These are phyloP conservation scores for Coregonus ussuriensis DNA, from an alignment of 2,797 vertebrate genomes.

Conservation along the genomic window DNA sequence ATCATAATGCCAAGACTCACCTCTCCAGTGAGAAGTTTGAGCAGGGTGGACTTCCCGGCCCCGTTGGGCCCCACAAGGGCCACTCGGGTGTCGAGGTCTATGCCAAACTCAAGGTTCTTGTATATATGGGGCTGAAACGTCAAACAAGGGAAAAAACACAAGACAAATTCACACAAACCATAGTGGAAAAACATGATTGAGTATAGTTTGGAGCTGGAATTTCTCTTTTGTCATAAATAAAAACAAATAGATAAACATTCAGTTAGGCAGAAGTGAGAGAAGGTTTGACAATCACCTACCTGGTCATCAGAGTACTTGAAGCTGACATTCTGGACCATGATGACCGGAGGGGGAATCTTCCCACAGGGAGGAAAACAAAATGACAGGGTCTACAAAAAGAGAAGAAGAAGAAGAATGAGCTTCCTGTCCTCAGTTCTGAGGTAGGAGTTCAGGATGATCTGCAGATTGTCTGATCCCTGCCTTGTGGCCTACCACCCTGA, in stretches of 20 bases:
- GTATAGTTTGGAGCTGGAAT: neutral
- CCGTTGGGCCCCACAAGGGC: conserved; percentile 98
- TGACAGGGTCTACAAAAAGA: conserved; percentile 86
- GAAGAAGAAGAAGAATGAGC: conserved; percentile 10
- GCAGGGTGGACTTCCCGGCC: conserved; percentile 95
- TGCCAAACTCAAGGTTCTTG: conserved; percentile 94
- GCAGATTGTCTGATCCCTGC: too few species aligned
- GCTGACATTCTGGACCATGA: conserved; percentile 99
- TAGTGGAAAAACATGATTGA: neutral
- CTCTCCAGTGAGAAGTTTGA: conserved; percentile 97
- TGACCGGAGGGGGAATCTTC: conserved; percentile 98
- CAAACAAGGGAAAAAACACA: neutral
- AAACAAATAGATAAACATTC: too few species aligned
- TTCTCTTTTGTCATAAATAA: neutral
- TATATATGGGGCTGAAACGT: conserved; percentile 85
- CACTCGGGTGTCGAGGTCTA: conserved; percentile 94
- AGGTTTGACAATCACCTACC: conserved; percentile 59
- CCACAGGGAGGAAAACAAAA: conserved; percentile 97
- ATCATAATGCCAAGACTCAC: conserved; percentile 54
- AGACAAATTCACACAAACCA: neutral
- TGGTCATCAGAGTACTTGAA: conserved; percentile 91
- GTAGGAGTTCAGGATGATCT: too few species aligned
- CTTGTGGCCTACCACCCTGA: too few species aligned
- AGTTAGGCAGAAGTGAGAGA: neutral
- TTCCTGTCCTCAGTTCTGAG: too few species aligned